Evolutionary conservation across 2,888 invertebrate species (phyloP).

Genomic region (Agelastica alni): DNA sequence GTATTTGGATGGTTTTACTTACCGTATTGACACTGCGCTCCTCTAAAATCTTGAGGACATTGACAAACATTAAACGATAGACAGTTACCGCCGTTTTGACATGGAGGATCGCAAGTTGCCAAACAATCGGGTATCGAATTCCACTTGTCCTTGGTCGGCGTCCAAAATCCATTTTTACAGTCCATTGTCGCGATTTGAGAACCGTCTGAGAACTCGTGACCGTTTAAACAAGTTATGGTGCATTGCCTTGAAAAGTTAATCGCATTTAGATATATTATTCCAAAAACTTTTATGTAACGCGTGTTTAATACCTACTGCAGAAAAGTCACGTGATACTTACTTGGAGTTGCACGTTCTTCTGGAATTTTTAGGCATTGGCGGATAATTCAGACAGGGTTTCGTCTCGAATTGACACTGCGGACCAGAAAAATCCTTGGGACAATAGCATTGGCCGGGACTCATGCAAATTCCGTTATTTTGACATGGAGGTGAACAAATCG

Average conservation of each 20-base stretch:
- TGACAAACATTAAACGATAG: constrained; percentile 76
- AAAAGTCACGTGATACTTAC: too few relatives aligned
- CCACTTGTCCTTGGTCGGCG: constrained; percentile 67
- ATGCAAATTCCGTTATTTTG: constrained; percentile 81
- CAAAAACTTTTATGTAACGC: too few relatives aligned
- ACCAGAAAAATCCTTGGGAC: constrained; percentile 73
- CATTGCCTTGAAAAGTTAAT: constrained; percentile 61
- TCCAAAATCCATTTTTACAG: constrained; percentile 74
- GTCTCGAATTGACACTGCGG: constrained; percentile 75
- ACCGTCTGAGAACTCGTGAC: constrained; percentile 75
- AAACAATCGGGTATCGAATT: constrained; percentile 69
- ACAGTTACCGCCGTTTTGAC: constrained; percentile 82
- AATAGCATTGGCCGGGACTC: constrained; percentile 74
- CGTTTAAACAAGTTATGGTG: constrained; percentile 67
- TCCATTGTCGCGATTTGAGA: constrained; percentile 68
- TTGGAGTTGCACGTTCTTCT: constrained; percentile 65
- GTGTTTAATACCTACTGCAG: too few relatives aligned
- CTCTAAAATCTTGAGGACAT: constrained; percentile 72
- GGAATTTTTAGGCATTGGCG: constrained; percentile 70
- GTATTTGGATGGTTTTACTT: too few relatives aligned
- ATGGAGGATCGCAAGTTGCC: constrained; percentile 73
- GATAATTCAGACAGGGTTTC: constrained; percentile 70
- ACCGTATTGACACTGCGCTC: constrained; percentile 75
- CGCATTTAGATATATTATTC: not conserved
- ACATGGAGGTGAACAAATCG: constrained; percentile 74